Evolutionary conservation across 2,888 invertebrate species (phyloP).

Genomic region (Dysmachus trigonus): DNA sequence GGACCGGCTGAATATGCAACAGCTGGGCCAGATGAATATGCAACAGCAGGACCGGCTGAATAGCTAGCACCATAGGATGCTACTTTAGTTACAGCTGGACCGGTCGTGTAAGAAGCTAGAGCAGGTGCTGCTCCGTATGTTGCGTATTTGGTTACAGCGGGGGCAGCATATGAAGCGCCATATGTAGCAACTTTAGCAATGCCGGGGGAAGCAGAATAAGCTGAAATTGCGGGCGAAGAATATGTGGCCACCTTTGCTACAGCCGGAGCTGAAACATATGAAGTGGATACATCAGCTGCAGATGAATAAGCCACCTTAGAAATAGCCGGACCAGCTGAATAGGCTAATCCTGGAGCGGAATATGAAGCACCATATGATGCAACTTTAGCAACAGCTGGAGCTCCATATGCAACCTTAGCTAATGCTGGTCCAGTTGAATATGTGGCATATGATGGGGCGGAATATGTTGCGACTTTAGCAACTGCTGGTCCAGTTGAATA

Average conservation of each 20-base stretch:
- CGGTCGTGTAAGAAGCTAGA: constrained; percentile 58
- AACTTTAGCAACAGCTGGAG: constrained; percentile 41
- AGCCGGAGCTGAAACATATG: too few relatives aligned
- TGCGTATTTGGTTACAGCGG: constrained; percentile 52
- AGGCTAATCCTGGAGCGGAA: too few relatives aligned
- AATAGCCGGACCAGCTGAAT: too few relatives aligned
- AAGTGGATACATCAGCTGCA: too few relatives aligned
- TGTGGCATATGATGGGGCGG: constrained; percentile 51
- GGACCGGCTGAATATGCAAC: constrained; percentile 47
- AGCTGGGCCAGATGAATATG: constrained; percentile 48
- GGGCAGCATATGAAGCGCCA: constrained; percentile 35
- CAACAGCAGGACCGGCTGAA: constrained; percentile 41
- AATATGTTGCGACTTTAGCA: constrained; percentile 51
- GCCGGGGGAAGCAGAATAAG: too few relatives aligned
- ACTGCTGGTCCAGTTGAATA: constrained; percentile 62
- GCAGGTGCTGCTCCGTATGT: constrained; percentile 36
- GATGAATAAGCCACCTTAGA: too few relatives aligned
- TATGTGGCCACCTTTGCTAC: too few relatives aligned
- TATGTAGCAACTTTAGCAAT: constrained; percentile 39
- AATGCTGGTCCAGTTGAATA: constrained; percentile 61
- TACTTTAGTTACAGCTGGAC: constrained; percentile 55
- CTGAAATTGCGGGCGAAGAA: too few relatives aligned
- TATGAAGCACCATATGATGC: constrained; percentile 38
- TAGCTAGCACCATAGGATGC: constrained; percentile 49
- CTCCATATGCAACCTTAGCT: constrained; percentile 47